A percentile compares a stretch with the other conserved stretches of the same genome.
Conservation (phyloP, 2,888 invertebrate species). For the Neria commutata region DNA sequence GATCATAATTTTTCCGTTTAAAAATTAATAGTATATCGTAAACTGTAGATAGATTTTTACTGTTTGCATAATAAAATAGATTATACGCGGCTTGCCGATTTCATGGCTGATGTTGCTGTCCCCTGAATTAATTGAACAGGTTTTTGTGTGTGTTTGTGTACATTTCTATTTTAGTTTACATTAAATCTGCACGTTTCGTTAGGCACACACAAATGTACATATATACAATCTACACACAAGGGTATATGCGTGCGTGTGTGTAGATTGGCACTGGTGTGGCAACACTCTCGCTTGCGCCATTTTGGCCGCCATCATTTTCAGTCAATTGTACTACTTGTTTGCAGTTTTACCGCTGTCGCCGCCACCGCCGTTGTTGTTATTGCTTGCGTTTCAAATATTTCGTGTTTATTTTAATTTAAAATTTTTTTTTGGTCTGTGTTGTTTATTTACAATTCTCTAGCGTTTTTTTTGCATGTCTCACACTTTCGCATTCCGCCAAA, state of each 20-base stretch:
- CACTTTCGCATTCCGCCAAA: too few relatives aligned
- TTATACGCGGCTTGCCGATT: too few relatives aligned
- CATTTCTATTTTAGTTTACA: too few relatives aligned
- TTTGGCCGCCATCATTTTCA: conserved; percentile 30
- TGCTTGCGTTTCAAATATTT: conserved; percentile 10
- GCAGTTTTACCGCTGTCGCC: neutral
- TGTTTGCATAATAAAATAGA: too few relatives aligned
- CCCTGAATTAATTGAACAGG: too few relatives aligned
- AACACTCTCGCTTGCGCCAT: conserved; percentile 20
- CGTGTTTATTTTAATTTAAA: conserved; percentile 11
- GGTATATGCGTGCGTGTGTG: neutral
- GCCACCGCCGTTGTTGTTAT: neutral
- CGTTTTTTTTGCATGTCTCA: neutral
- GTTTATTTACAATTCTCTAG: neutral
- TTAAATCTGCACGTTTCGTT: too few relatives aligned
- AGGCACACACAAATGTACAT: neutral
- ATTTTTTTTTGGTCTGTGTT: conserved; percentile 11
- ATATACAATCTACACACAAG: too few relatives aligned
- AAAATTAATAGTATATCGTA: too few relatives aligned
- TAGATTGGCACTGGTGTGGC: neutral
- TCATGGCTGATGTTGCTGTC: too few relatives aligned
- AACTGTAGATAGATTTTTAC: too few relatives aligned
- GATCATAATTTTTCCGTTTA: too few relatives aligned
- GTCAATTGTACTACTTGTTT: conserved; percentile 27
- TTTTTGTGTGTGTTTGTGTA: too few relatives aligned